Percentiles rank a stretch among this genome's conserved stretches.
These are phyloP conservation scores for Mesoligia furuncula DNA, from an alignment of 2,888 invertebrate species.

Conservation along the genomic window DNA sequence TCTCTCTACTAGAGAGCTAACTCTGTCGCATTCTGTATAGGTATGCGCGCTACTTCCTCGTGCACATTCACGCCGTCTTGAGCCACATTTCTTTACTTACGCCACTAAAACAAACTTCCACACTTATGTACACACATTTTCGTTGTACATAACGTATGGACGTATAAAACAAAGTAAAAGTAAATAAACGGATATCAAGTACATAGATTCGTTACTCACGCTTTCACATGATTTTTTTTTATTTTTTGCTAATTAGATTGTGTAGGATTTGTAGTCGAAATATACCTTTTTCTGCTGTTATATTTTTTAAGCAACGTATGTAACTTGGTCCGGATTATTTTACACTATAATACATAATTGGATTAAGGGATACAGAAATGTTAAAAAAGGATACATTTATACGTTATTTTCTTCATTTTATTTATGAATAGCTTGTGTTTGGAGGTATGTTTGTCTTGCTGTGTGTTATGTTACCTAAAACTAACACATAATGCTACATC, in stretches of 20 bases:
- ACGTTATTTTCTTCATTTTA: not conserved
- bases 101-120: constrained; percentile 41
- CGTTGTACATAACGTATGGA: not conserved
- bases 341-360: not conserved
- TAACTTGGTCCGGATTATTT: not conserved
- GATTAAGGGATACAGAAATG: not conserved
- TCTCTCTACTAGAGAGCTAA: constrained; percentile 21
- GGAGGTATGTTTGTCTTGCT: not conserved
- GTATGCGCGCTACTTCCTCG: constrained; percentile 22
- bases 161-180: not conserved
- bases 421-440: not conserved
- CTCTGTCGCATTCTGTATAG: constrained; percentile 25
- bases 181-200: not conserved
- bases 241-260: not conserved
- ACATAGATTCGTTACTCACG: constrained; percentile 7
- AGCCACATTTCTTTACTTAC: constrained; percentile 38
- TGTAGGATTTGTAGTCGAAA: constrained; percentile 17
- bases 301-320: too few relatives aligned
- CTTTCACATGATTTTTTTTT: constrained; percentile 1
- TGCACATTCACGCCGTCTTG: constrained; percentile 50
- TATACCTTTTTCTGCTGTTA: not conserved
- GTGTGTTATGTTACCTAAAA: not conserved
- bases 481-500: not conserved
- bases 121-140: constrained; percentile 20
- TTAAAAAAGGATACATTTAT: not conserved